These are phyloP conservation scores for Elachura formosa DNA, from an alignment of 2,113 vertebrate species.

Conservation along the genomic window DNA sequence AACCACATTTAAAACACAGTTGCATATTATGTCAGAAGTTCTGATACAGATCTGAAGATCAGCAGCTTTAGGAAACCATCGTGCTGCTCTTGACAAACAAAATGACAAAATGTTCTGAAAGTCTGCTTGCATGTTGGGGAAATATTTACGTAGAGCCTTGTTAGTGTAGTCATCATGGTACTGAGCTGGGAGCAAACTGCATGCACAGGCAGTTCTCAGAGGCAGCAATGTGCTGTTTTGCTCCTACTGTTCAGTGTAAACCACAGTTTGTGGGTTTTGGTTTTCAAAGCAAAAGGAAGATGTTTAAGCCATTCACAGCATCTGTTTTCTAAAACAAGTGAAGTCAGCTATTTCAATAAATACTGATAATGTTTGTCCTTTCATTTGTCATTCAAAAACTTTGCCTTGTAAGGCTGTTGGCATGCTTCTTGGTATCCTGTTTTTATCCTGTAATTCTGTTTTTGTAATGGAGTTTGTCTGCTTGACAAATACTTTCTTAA, in stretches of 20 bases:
- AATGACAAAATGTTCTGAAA: neutral
- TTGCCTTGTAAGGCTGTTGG: neutral
- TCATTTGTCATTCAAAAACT: neutral
- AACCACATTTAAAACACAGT: neutral
- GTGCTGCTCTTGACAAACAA: rapidly evolving
- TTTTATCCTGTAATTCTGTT: conserved; percentile 25
- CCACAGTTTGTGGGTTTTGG: neutral
- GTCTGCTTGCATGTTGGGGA: neutral
- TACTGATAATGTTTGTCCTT: neutral
- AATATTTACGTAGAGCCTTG: neutral
- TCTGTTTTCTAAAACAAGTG: neutral
- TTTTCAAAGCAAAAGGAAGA: neutral
- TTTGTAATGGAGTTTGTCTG: neutral
- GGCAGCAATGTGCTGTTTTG: neutral
- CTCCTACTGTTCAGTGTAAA: neutral
- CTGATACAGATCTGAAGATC: neutral
- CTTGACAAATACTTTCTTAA: conserved; percentile 28
- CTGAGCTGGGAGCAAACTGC: neutral
- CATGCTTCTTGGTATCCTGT: neutral
- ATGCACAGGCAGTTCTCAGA: neutral
- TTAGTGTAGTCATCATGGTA: neutral
- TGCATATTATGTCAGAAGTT: neutral
- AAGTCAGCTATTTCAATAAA: neutral
- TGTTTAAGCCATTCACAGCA: neutral
- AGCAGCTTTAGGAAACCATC: neutral